Evolutionary conservation across 2,888 invertebrate genomes (phyloP).

Genomic region (Phania funesta): DNA sequence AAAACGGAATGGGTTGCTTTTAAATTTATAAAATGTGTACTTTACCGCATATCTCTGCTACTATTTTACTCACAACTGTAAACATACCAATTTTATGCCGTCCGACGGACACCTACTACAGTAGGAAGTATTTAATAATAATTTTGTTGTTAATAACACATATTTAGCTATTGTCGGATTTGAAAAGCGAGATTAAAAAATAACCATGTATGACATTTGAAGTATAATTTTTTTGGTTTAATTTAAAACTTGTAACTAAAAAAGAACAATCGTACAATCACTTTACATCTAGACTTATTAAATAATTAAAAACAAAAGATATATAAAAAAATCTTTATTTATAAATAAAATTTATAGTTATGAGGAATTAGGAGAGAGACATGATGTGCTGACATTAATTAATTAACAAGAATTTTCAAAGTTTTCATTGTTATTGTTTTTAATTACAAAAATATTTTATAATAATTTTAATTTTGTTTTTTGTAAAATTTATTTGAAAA

Average conservation of each 20-base stretch:
- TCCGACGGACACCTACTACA: slow-evolving; percentile 5
- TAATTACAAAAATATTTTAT: slow-evolving; percentile 21
- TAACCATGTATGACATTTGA: slow-evolving; percentile 45
- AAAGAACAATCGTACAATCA: background rate
- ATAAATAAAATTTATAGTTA: slow-evolving; percentile 21
- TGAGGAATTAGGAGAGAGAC: slow-evolving; percentile 10
- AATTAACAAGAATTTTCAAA: slow-evolving; percentile 43
- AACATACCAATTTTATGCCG: background rate
- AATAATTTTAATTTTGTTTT: slow-evolving; percentile 31
- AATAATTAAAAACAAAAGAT: too few species aligned
- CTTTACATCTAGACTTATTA: slow-evolving; percentile 9
- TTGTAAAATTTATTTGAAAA: slow-evolving; percentile 21
- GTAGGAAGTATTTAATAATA: slow-evolving; percentile 15
- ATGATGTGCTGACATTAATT: slow-evolving; percentile 45
- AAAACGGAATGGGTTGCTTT: too few species aligned
- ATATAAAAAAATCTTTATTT: background rate
- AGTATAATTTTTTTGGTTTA: slow-evolving; percentile 5
- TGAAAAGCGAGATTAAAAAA: slow-evolving; percentile 2
- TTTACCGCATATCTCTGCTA: too few species aligned
- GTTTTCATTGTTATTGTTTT: slow-evolving; percentile 26
- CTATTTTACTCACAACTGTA: background rate
- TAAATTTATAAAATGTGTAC: too few species aligned
- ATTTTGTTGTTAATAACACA: background rate
- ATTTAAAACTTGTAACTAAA: background rate
- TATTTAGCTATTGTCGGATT: background rate